Evolutionary conservation across 2,888 invertebrate genomes (phyloP), one percentile per base, ranked within the genome.

Genomic region (Andrena camellia): DNA sequence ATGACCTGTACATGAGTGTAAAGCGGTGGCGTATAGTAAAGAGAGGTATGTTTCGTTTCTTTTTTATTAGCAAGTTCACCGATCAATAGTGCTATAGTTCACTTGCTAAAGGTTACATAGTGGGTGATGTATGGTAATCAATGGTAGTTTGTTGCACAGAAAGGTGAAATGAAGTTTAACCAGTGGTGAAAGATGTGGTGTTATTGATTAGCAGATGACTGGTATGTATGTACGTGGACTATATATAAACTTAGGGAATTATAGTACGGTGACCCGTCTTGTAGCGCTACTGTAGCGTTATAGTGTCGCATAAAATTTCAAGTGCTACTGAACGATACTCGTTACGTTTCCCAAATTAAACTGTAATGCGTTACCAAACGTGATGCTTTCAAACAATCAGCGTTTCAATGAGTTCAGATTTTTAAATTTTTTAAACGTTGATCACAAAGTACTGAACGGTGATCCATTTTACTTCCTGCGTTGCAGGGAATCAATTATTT

Each of bases 151-250:
- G 20, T 52, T 69, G 17, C 26, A 69, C 0, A 35, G 54, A 35
- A 59, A 52, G 23, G 59, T 17, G 0, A 26, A 8, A 2, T 6
- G n/a, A 48, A 33, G 23, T 13, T n/a, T 50, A 50, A 17, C 48
- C 48, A n/a, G 7, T 13, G 29, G 5, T 6, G 20, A 42, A n/a
- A n/a, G 2, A 29, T 48, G 3, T 1, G 13, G 13, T 60, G 48
- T 13, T 31, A 76, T 69, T 50, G 76, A 79, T 69, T 29, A 17
- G 0, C 7, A 35, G 4, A 23, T 20, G 26, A 13, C 23, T 52
- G 67, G 10, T 57, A 33, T 4, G 50, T 50, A 17, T 3, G 17
- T 6, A 31, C 42, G 42, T 42, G 17, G 20, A 35, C 4, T 23
- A 4, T 52, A n/a, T 76, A 50, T 48, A 33, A 57, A 33, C 54